Base-by-base conservation (phyloP, 1,140 invertebrate species). In the Himalopsyche phryganea region DNA sequence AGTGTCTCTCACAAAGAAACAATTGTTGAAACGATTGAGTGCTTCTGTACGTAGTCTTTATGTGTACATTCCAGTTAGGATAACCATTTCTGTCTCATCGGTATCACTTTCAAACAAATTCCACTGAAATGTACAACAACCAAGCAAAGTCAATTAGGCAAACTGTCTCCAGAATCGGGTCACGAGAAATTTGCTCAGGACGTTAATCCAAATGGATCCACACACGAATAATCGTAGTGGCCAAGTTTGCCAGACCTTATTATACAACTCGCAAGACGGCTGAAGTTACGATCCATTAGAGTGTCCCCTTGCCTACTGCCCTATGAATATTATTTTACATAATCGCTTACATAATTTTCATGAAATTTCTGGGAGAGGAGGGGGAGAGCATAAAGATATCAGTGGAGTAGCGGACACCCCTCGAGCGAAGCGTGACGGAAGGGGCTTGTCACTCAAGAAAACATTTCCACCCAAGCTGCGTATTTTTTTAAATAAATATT, bases 311-410 rank as follows among this genome's bases (percentile, higher is more conserved):
- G 1, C 57, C 15, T 44, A 50, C 17, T 15, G 51, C 35, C 47
- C 58, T 40, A 60, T 60, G 58, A 60, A 60, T 60, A 60, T 60
- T 60, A 60, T 60, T 60, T 60, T 60, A 55, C 58, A 55, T 60
- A 60, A 60, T 60, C 58, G 58, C 58, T 55, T 55, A 60, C 58
- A 60, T 60, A 60, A 60, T 55, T 60, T 19, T 17, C 11, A 35
- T 6, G 23, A 9, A 28, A 28, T 10, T 40, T 40, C n/a, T 40
- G 4, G n/a, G n/a, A 9, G 23, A 9, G 23, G 23, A 53, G 36
- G 36, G 56, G 56, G 56, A 17, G 19, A 28, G 58, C 54, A 60
- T 55, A 55, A 60, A 60, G 51, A 60, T 53, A 60, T 50, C 50
- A 55, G 47, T 48, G 58, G 49, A 35, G 49, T 33, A 33, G 51